Conservation (phyloP, 2,113 vertebrate genomes). For the Corvus cornix region DNA sequence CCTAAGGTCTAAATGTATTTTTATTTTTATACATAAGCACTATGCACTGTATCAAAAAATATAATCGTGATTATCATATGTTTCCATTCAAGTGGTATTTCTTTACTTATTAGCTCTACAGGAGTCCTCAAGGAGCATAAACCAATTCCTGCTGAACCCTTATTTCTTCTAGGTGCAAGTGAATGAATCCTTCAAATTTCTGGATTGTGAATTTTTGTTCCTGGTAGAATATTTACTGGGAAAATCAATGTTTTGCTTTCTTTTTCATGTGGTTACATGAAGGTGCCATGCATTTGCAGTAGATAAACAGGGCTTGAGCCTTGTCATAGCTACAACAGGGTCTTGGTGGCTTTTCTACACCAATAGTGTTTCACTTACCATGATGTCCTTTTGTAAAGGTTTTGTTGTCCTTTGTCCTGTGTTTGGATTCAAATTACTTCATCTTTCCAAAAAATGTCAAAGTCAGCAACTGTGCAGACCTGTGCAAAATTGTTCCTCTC, state of each 20-base stretch:
- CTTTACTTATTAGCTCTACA: slow-evolving; percentile 50
- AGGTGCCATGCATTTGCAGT: neutral
- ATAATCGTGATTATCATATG: slow-evolving; percentile 56
- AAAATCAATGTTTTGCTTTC: neutral
- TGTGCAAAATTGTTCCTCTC: neutral
- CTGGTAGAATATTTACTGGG: neutral
- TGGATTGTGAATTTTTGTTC: slow-evolving; percentile 37
- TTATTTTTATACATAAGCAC: slow-evolving; percentile 63
- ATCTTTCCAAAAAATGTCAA: neutral
- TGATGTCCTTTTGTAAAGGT: neutral
- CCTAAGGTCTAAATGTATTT: slow-evolving; percentile 54
- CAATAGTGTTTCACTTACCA: neutral
- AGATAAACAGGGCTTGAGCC: neutral
- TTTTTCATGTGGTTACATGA: neutral
- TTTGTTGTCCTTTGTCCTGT: neutral
- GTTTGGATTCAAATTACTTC: neutral
- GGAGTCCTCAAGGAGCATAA: slow-evolving; percentile 31
- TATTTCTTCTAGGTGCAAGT: slow-evolving; percentile 38
- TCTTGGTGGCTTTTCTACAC: neutral
- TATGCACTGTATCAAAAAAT: slow-evolving; percentile 48
- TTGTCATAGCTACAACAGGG: neutral
- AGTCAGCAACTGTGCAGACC: neutral
- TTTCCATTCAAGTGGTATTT: slow-evolving; percentile 63
- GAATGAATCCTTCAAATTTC: slow-evolving; percentile 26
- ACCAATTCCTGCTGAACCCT: slow-evolving; percentile 29